Percentiles rank a stretch among this genome's conserved stretches.
phyloP scores from a whole-genome alignment of 2,113 vertebrate genomes.

The Pituophis catenifer region DNA sequence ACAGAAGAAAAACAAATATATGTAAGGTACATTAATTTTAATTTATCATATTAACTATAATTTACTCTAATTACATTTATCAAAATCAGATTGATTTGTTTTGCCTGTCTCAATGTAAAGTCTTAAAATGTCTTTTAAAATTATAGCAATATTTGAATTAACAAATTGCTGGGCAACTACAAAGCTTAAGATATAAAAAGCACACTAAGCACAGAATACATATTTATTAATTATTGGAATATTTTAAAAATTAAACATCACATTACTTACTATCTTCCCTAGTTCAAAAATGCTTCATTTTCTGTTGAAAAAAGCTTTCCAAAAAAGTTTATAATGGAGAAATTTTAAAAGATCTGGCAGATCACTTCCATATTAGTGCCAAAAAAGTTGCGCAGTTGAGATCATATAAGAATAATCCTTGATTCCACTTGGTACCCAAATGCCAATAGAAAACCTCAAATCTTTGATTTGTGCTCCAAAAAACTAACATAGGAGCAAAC shows the following conservation, averaged over 20 bases:
- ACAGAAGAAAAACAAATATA: not conserved
- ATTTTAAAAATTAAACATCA: not conserved
- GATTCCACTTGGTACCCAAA: not conserved
- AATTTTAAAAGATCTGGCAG: not conserved
- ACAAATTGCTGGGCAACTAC: not conserved
- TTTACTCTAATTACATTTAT: not conserved
- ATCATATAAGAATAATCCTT: not conserved
- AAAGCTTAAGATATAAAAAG: not conserved
- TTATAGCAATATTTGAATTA: not conserved
- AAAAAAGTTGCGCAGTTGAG: not conserved
- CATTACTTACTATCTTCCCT: not conserved
- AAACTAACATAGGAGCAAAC: not conserved
- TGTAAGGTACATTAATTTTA: not conserved
- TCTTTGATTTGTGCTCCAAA: not conserved
- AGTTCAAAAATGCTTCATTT: not conserved
- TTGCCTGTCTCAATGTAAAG: not conserved
- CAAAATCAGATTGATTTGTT: not conserved
- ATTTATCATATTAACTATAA: not conserved
- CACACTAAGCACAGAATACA: not conserved
- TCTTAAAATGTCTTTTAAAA: not conserved
- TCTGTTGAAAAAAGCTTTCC: not conserved
- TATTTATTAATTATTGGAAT: not conserved
- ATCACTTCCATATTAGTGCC: not conserved
- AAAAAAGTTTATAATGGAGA: not conserved
- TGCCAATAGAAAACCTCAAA: not conserved